Conservation (phyloP, 53 echinoderm and acorn worm species). For the Actinopyga echinites region DNA sequence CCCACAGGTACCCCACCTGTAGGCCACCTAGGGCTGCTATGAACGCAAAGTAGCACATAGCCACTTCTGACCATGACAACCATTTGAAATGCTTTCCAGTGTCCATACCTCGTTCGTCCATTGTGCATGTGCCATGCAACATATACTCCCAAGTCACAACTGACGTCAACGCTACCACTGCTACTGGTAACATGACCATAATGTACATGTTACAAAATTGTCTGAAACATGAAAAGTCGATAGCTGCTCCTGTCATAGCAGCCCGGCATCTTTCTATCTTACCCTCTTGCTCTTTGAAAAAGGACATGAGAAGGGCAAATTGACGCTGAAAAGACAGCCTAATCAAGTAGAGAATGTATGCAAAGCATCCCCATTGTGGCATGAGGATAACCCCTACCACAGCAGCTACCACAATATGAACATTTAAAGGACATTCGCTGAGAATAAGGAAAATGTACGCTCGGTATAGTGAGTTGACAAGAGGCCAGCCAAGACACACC, state of each 20-base stretch:
- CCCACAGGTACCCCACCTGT: background rate
- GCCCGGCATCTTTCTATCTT: background rate
- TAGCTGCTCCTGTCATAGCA: background rate
- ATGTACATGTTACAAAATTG: background rate
- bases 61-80: background rate
- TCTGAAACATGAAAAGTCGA: background rate
- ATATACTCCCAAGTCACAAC: background rate
- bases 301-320: background rate
- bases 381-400: background rate
- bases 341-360: background rate
- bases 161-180: background rate
- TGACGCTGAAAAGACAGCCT: background rate
- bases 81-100: background rate
- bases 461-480: background rate
- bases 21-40: background rate
- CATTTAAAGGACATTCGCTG: background rate
- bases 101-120: background rate
- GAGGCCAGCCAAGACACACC: background rate
- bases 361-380: background rate
- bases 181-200: background rate
- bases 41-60: background rate
- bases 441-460: background rate
- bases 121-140: background rate
- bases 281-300: background rate
- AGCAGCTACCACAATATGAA: background rate